Evolutionary conservation across 2,113 vertebrate genomes (phyloP).

Genomic region (Phrynocephalus versicolor): DNA sequence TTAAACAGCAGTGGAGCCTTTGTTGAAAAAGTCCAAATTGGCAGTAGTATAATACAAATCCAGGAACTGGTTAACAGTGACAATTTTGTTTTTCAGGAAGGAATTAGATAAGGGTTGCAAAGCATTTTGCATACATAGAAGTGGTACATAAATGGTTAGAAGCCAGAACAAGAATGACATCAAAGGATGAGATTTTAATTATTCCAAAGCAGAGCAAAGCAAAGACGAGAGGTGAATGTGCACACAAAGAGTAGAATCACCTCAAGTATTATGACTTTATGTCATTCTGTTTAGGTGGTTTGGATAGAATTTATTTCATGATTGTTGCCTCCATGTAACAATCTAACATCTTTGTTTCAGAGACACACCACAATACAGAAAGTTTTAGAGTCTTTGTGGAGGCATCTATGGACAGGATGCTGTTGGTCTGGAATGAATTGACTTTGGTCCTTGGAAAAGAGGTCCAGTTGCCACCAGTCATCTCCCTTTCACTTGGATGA

Average conservation of each 20-base stretch:
- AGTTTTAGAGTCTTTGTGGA: no score
- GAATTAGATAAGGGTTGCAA: slow-evolving; percentile 2
- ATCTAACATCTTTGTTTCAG: no score
- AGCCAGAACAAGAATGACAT: background rate
- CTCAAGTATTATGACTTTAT: background rate
- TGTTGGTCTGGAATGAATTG: no score
- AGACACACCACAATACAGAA: no score
- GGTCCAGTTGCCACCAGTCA: no score
- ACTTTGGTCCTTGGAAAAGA: no score
- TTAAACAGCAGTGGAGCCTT: background rate
- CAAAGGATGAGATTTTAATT: background rate
- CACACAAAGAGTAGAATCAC: background rate
- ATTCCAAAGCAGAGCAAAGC: background rate
- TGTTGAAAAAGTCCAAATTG: background rate
- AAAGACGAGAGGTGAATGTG: background rate
- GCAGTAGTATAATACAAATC: background rate
- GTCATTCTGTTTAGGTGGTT: no score
- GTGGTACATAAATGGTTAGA: background rate
- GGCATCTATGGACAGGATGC: no score
- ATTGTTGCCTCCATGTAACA: no score
- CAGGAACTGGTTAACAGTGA: background rate
- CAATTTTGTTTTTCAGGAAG: background rate
- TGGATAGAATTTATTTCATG: no score
- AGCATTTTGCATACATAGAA: background rate
- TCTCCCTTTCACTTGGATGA: no score